Evolutionary conservation across 2,113 vertebrate genomes (phyloP).

Genomic region (Psephotus haematonotus): DNA sequence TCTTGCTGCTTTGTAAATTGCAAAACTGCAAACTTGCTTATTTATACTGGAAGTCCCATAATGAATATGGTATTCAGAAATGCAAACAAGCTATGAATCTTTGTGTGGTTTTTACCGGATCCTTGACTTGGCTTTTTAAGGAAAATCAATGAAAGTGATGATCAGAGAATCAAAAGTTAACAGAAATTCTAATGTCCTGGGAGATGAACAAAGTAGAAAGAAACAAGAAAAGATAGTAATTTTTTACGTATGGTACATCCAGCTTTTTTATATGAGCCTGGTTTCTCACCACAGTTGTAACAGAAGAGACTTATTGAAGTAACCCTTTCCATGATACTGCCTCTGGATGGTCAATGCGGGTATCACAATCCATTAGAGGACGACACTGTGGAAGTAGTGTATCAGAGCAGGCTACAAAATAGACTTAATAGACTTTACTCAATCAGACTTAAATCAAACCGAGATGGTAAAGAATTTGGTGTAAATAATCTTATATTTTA

Average conservation of each 20-base stretch:
- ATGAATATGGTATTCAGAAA: background rate
- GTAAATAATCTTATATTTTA: conserved; percentile 13
- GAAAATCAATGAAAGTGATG: background rate
- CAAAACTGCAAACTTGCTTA: background rate
- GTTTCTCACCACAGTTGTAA: background rate
- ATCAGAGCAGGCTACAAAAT: background rate
- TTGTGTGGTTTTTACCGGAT: background rate
- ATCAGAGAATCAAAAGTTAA: background rate
- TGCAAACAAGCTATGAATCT: background rate
- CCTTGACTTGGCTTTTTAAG: background rate
- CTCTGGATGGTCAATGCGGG: background rate
- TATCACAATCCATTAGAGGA: background rate
- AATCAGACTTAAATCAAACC: background rate
- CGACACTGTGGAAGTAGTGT: too few relatives aligned
- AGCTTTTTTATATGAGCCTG: background rate
- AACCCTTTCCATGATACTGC: background rate
- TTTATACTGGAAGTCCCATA: background rate
- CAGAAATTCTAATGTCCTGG: background rate
- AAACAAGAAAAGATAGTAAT: background rate
- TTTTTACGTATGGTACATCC: background rate
- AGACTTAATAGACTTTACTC: background rate
- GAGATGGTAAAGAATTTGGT: background rate
- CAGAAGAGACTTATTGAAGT: background rate
- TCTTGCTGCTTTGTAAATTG: background rate
- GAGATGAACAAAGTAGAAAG: background rate